Percentiles rank a stretch among this genome's conserved stretches.
phyloP scores from a whole-genome alignment of 1,140 invertebrate species.

The Pachypeltis micranthus region DNA sequence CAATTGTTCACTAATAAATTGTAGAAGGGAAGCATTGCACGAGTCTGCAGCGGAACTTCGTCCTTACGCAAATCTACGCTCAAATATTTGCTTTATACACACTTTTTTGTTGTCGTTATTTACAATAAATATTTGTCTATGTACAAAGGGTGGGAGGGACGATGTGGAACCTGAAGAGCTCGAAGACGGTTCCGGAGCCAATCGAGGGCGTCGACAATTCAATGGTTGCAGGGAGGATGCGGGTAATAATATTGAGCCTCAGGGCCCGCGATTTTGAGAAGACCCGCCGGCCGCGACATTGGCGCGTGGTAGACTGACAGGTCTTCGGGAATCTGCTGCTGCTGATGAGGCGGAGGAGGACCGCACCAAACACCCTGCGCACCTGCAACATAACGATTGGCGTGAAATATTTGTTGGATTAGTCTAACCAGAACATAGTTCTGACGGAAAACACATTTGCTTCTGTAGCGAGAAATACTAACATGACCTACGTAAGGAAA shows the following conservation, averaged over 20 bases:
- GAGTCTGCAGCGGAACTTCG: neutral
- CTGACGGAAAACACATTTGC: no score
- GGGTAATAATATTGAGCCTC: conserved; percentile 12
- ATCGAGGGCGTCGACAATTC: no score
- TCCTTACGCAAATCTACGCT: no score
- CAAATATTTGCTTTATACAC: neutral
- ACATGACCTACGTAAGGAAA: no score
- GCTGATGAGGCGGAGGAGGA: neutral
- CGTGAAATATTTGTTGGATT: no score
- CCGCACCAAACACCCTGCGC: conserved; percentile 9
- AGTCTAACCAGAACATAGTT: no score
- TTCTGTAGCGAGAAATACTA: no score
- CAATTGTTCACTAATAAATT: no score
- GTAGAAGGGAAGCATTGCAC: no score
- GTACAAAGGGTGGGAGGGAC: neutral
- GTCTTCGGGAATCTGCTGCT: conserved; percentile 9
- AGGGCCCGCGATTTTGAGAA: conserved; percentile 11
- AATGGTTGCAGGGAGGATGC: conserved; percentile 12
- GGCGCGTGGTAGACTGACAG: neutral
- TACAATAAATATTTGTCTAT: neutral
- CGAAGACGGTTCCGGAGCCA: neutral
- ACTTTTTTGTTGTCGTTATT: no score
- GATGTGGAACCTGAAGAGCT: neutral
- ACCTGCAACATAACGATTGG: neutral
- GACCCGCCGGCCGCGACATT: neutral